Evolutionary conservation across 2,888 invertebrate species (phyloP).

Genomic region (Julus scandinavius): DNA sequence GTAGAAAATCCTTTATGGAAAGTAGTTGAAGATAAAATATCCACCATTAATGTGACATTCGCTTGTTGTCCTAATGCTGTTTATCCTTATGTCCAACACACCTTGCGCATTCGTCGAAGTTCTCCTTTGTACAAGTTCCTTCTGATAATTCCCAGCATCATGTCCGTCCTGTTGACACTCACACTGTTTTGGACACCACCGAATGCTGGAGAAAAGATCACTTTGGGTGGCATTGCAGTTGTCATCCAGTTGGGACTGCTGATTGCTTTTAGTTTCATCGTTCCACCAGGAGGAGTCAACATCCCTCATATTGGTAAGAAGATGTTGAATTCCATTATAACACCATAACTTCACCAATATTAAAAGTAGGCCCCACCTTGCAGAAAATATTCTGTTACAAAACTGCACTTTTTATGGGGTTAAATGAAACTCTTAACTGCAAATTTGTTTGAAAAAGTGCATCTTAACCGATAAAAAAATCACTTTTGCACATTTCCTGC

Average conservation of each 20-base stretch:
- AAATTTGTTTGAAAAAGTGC: no score
- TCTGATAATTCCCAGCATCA: constrained; percentile 39
- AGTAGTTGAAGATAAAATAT: background rate
- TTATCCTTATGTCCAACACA: constrained; percentile 25
- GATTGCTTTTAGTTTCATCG: constrained; percentile 5
- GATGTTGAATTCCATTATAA: background rate
- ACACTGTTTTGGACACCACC: constrained; percentile 51
- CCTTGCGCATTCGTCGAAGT: background rate
- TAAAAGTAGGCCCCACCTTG: no score
- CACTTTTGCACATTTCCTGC: no score
- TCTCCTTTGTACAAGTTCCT: constrained; percentile 44
- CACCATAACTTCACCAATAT: no score
- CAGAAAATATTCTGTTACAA: no score
- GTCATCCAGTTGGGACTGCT: constrained; percentile 34
- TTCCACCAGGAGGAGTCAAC: constrained; percentile 45
- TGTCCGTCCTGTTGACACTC: constrained; percentile 37
- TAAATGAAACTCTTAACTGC: no score
- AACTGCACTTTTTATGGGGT: no score
- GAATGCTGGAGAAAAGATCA: constrained; percentile 48
- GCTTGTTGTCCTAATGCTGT: constrained; percentile 9
- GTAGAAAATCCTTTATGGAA: constrained; percentile 47
- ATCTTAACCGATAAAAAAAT: no score
- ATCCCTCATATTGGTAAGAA: constrained; percentile 43
- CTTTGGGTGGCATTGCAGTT: constrained; percentile 46
- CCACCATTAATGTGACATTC: background rate